Conservation (phyloP, 2,888 invertebrate species). For the Hydropsyche betteni region DNA sequence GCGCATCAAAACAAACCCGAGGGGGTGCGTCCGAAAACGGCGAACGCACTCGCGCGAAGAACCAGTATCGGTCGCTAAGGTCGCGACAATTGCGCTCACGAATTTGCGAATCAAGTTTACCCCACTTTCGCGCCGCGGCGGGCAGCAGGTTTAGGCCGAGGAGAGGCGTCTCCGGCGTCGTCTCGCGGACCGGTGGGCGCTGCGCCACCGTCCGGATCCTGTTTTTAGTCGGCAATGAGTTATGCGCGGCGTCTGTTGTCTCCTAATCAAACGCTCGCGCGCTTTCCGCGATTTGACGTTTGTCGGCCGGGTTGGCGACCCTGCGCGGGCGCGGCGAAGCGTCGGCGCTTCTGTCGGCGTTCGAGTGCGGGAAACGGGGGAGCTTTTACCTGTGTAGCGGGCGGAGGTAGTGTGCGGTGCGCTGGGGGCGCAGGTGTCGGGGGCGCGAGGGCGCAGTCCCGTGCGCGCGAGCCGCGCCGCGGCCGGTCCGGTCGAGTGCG, state of each 20-base stretch:
- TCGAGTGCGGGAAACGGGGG: not conserved
- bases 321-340: not conserved
- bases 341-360: not conserved
- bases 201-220: too few relatives aligned
- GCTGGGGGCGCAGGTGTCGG: slow-evolving; percentile 19
- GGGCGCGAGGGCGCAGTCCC: slow-evolving; percentile 16
- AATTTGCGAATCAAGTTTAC: slow-evolving; percentile 50
- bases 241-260: slow-evolving; percentile 45
- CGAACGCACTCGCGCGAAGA: slow-evolving; percentile 4
- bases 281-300: not conserved
- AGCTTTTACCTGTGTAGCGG: not conserved
- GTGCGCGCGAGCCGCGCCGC: slow-evolving; percentile 50
- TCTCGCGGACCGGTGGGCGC: not conserved
- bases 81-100: slow-evolving; percentile 32
- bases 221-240: slow-evolving; percentile 38
- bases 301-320: not conserved
- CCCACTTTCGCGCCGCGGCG: slow-evolving; percentile 37
- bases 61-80: slow-evolving; percentile 14
- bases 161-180: too few relatives aligned
- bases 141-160: not conserved
- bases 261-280: slow-evolving; percentile 36
- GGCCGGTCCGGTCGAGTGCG: slow-evolving; percentile 53
- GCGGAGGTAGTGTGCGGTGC: not conserved
- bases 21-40: too few relatives aligned
- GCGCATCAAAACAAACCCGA: too few relatives aligned